A percentile compares a stretch with the other conserved stretches of the same genome.
Evolutionary conservation across 2,113 vertebrate species (phyloP).

Genomic region (Anhinga anhinga): DNA sequence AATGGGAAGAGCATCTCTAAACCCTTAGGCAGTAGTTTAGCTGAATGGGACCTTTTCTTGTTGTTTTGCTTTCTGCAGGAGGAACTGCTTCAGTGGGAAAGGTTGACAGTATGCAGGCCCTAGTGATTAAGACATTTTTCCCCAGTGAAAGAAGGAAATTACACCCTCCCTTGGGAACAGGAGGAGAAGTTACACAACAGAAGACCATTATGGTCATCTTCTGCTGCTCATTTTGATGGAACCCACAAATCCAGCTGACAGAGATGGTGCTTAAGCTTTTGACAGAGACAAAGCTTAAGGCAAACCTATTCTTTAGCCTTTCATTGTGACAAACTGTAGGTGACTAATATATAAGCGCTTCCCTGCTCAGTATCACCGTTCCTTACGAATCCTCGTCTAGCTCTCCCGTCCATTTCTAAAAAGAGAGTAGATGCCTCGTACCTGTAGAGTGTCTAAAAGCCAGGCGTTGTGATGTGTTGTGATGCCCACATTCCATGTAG

Average conservation of each 20-base stretch:
- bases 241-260: neutral
- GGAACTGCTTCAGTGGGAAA: neutral
- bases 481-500: neutral
- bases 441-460: neutral
- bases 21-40: neutral
- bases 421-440: too few relatives aligned
- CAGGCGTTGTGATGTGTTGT: neutral
- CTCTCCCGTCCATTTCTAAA: neutral
- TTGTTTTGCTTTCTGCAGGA: neutral
- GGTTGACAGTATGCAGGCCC: neutral
- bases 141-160: constrained; percentile 21
- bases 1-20: neutral
- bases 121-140: constrained; percentile 1
- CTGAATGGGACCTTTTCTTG: neutral
- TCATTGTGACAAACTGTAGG: neutral
- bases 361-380: neutral
- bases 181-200: neutral
- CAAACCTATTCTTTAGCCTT: neutral
- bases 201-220: neutral
- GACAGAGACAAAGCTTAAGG: neutral
- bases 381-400: rapidly evolving
- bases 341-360: neutral
- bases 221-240: neutral
- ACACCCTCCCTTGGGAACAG: neutral
- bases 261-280: neutral